Percentiles rank a stretch among this genome's conserved stretches.
These are phyloP conservation scores for Ageneiosus marmoratus DNA, from an alignment of 2,113 vertebrate species.

Conservation along the genomic window DNA sequence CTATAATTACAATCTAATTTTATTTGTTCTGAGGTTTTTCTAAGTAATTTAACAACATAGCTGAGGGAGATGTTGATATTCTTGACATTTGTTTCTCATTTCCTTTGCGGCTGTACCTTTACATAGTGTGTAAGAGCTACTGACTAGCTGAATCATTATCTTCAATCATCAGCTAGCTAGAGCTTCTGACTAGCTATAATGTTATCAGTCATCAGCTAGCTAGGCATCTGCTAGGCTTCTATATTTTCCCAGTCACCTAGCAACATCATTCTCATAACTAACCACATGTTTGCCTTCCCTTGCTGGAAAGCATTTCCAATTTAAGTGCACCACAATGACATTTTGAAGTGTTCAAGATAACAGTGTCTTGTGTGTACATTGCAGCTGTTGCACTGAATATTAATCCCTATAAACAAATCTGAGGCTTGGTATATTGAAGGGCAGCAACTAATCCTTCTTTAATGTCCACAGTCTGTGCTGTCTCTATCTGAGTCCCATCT, in stretches of 20 bases:
- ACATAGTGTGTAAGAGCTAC: background rate
- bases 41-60: background rate
- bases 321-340: background rate
- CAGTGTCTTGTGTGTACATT: background rate
- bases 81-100: background rate
- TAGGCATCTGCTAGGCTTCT: background rate
- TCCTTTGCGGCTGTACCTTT: background rate
- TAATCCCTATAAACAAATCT: constrained; percentile 3
- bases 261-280: background rate
- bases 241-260: background rate
- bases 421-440: background rate
- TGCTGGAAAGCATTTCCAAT: background rate
- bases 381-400: background rate
- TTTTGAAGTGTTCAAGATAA: background rate
- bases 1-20: background rate
- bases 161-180: background rate
- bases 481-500: background rate
- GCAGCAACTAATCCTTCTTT: constrained; percentile 11
- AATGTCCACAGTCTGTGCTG: background rate
- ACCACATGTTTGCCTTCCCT: background rate
- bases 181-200: background rate
- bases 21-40: background rate
- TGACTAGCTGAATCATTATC: background rate
- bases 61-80: background rate
- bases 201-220: background rate